A percentile compares a stretch with the other conserved stretches of the same genome.
phyloP scores from a whole-genome alignment of 2,113 vertebrate species.

The Corythaixoides concolor region DNA sequence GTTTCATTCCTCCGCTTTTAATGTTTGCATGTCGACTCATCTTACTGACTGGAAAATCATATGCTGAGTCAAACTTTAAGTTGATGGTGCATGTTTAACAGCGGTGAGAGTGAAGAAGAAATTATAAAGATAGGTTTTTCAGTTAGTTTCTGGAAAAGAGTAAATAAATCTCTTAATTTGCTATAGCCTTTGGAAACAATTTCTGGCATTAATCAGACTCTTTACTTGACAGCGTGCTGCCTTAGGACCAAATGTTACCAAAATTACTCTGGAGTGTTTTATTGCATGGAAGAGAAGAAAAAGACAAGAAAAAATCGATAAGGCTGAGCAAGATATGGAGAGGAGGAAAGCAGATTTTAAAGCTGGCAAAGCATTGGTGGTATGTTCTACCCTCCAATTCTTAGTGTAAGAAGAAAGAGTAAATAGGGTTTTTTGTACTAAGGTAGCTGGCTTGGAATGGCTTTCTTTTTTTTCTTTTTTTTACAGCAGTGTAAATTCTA shows the following conservation, averaged over 20 bases:
- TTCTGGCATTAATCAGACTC: not conserved
- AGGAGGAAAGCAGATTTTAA: conserved; percentile 97
- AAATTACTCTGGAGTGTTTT: conserved; percentile 97
- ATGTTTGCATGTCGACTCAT: fast-evolving
- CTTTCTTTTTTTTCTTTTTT: not conserved
- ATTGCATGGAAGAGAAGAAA: conserved; percentile 98
- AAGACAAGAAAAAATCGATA: conserved; percentile 94
- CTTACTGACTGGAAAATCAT: not conserved
- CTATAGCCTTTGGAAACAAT: not conserved
- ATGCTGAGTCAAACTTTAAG: not conserved
- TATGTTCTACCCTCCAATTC: conserved; percentile 57
- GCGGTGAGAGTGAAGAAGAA: not conserved
- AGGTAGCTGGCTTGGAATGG: not conserved
- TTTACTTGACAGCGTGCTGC: conserved; percentile 83
- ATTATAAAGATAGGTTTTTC: not conserved
- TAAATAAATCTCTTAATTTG: not conserved
- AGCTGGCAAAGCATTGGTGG: conserved; percentile 91
- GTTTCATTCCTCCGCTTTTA: not conserved
- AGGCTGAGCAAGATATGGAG: conserved; percentile 91
- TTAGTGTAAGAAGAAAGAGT: not conserved
- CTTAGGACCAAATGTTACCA: conserved; percentile 91
- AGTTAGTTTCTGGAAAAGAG: not conserved
- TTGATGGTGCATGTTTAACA: not conserved
- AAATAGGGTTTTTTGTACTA: not conserved
- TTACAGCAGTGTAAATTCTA: not conserved